Evolutionary conservation across 1,140 invertebrate genomes (phyloP), one percentile per base, ranked within the genome.

Genomic region (Radopholus similis): DNA sequence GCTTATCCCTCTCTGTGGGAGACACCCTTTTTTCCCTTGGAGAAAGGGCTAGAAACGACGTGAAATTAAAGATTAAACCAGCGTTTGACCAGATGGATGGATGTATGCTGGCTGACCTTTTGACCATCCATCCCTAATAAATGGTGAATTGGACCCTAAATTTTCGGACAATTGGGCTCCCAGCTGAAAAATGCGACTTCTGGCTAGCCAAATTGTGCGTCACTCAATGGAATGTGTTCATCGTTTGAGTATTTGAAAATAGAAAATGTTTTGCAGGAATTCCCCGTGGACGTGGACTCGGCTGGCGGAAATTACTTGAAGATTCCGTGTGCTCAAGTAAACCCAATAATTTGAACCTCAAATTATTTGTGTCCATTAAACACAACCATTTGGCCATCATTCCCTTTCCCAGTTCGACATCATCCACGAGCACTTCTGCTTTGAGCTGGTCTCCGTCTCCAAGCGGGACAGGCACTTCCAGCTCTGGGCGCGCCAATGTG

Each of bases 401-500:
- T 51, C 34, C 13, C 68, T 59, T 18, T 35, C n/a, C 1, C 65
- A 67, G 32, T 67, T 67, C n/a, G 65, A 67, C n/a, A 67, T 67
- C 32, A 67, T 67, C 37, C 51, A 67, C 28, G 65, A 70, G 35
- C 30, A 67, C 15, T 67, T 67, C 34, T 67, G 65, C 26, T 67
- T 67, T 21, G 65, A 67, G 34, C 26, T 67, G 23, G 23, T 67
- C 32, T 67, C 65, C 64, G 8, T 67, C n/a, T 66, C 65, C 30
- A 37, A 62, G 34, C 53, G 47, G 23, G 47, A n/a, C n/a, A 5
- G 26, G 28, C 65, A 67, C 26, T 23, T 66, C n/a, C 62, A 67
- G 47, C 35, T 71, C 8, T 67, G 65, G 65, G 65, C 67, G 44
- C 64, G 64, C 32, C 30, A 51, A 26, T 67, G 65, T 34, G 8